A percentile compares a stretch with the other conserved stretches of the same genome.
These are phyloP conservation scores for Chloropsis cyanopogon DNA, from an alignment of 2,113 vertebrate species.

Conservation along the genomic window DNA sequence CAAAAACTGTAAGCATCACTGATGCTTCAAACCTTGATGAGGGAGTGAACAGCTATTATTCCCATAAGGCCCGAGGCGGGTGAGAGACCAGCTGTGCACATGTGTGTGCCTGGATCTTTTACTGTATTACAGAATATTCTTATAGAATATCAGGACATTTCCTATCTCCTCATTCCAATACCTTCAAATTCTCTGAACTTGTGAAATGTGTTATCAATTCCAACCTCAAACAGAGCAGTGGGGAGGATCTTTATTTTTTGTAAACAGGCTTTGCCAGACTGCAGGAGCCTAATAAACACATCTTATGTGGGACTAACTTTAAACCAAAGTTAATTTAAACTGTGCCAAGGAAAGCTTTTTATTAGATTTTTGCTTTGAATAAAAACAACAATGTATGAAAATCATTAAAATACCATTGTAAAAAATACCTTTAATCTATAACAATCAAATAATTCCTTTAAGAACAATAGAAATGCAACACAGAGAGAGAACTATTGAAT, in stretches of 20 bases:
- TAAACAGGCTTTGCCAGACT: neutral
- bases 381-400: neutral
- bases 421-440: neutral
- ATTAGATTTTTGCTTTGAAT: constrained; percentile 11
- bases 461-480: neutral
- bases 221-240: neutral
- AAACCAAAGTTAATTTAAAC: constrained; percentile 5
- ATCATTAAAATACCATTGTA: neutral
- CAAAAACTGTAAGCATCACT: neutral
- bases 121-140: neutral
- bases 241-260: neutral
- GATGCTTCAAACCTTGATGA: neutral
- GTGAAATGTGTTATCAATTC: neutral
- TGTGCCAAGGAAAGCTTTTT: neutral
- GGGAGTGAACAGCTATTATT: neutral
- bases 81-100: neutral
- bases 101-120: neutral
- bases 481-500: neutral
- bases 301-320: neutral
- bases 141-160: neutral
- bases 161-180: neutral
- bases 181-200: neutral
- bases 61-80: fast-evolving
- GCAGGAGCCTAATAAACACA: neutral
- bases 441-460: neutral